Evolutionary conservation across 2,113 vertebrate species (phyloP).

Genomic region (Alethe castanea): DNA sequence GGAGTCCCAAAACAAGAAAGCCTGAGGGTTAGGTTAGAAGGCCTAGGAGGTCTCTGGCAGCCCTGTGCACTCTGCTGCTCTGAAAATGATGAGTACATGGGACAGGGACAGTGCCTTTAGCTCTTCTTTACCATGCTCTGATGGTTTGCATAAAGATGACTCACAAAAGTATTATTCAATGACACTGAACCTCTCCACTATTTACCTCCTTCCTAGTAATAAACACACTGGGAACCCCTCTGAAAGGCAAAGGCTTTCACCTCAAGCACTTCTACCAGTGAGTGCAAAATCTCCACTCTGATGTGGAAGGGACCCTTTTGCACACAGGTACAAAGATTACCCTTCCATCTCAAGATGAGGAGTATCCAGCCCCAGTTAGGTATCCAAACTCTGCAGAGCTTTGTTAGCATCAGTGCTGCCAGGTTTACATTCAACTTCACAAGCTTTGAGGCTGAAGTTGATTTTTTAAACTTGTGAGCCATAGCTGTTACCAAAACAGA

Average conservation of each 20-base stretch:
- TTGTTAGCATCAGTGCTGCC: background rate
- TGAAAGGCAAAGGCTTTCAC: background rate
- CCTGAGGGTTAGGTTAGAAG: background rate
- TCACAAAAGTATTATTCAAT: accelerated
- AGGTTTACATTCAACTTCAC: background rate
- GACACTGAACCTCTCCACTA: background rate
- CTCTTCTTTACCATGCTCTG: background rate
- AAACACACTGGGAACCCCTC: background rate
- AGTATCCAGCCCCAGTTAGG: background rate
- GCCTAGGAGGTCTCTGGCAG: background rate
- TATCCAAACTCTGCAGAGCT: background rate
- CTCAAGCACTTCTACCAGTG: background rate
- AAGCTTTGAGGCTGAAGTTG: background rate
- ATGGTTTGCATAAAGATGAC: background rate
- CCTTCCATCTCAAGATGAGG: background rate
- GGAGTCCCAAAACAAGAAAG: background rate
- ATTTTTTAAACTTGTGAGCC: background rate
- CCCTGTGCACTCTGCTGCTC: background rate
- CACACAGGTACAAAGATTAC: background rate
- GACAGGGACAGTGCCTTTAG: background rate
- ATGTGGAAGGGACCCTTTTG: background rate
- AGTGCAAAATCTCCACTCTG: background rate
- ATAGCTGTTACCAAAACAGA: background rate
- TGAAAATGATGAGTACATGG: accelerated
- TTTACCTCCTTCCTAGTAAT: background rate